Conservation (phyloP, 2,888 invertebrate species). For the Carpatolechia fugitivella region DNA sequence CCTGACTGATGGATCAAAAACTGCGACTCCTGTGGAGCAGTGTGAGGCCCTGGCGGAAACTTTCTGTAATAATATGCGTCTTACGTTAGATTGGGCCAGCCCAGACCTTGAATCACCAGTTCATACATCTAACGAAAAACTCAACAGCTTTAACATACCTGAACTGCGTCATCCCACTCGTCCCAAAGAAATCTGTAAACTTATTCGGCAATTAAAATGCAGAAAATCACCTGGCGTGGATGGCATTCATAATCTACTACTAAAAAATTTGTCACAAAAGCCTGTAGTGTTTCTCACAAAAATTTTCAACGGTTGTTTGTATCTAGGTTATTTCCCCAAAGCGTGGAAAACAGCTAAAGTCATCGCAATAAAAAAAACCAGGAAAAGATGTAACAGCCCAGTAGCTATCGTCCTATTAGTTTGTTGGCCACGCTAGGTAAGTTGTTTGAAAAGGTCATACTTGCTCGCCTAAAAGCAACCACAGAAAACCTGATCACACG, state of each 20-base stretch:
- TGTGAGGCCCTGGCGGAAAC: constrained; percentile 9
- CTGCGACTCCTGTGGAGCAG: constrained; percentile 5
- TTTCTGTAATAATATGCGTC: constrained; percentile 12
- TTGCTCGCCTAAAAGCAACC: not conserved
- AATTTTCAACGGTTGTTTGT: constrained; percentile 15
- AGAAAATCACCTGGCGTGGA: constrained; percentile 13
- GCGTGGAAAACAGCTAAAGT: not conserved
- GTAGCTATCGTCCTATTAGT: constrained; percentile 19
- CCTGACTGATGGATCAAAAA: not conserved
- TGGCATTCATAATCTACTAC: constrained; percentile 7
- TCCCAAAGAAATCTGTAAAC: not conserved
- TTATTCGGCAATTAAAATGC: no score
- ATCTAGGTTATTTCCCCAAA: constrained; percentile 12
- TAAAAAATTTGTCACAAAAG: constrained; percentile 17
- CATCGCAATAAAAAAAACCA: constrained; percentile 11
- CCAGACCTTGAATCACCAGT: constrained; percentile 5
- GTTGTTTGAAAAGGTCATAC: constrained; percentile 16
- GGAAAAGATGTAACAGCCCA: constrained; percentile 10
- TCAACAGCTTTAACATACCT: not conserved
- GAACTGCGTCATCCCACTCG: not conserved
- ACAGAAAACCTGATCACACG: not conserved
- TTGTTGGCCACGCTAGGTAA: constrained; percentile 16
- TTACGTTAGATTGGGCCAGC: constrained; percentile 6
- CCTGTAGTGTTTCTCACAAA: constrained; percentile 9
- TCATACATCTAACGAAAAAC: not conserved